Base-by-base conservation (phyloP, 2,888 invertebrate species). In the Scaptomyza cyrtandrae region DNA sequence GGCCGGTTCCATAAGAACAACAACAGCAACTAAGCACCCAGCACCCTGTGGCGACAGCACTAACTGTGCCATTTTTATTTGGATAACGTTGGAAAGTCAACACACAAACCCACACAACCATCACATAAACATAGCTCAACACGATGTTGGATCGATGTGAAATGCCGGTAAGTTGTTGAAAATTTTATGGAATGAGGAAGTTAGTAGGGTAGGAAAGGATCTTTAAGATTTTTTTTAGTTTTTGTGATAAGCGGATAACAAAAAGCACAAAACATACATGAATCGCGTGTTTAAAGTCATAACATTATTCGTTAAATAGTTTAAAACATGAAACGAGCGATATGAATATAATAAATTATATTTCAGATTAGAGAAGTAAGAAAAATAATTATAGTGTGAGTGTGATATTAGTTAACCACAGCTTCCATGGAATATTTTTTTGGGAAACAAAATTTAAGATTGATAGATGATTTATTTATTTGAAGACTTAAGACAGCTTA, bases 131-230 rank as follows among this genome's bases (percentile, higher is more conserved):
- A 66, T 55, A 76, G 63, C 71, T 49, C 44, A 55, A 43, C 70
- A 78, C 56, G 66, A 90, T 90, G 90, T 88, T 90, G 85, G 90
- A 90, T 90, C 91, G 91, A 89, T 90, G 91, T 80, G 90, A 90
- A 90, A 90, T 91, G 90, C 90, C 90, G 90, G 90, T 90, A 80
- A 87, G 90, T 86, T 35, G 29, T 19, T 14, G 9, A 46, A 11
- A 57, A n/a, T 57, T 39, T 1, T 33, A 45, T 24, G 2, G 10
- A 33, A 64, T 33, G 10, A n/a, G 13, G 3, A 48, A 48, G 10
- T 11, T 10, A 1, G 13, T 6, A 11, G 19, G 27, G 4, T 39
- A 19, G 7, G 9, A 61, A 56, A 43, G 16, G 14, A 39, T 39
- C 29, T 58, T 54, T 58, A 13, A 16, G 37, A 52, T 52, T 52